Evolutionary conservation across 2,888 invertebrate species (phyloP).

Genomic region (Netelia melanura): DNA sequence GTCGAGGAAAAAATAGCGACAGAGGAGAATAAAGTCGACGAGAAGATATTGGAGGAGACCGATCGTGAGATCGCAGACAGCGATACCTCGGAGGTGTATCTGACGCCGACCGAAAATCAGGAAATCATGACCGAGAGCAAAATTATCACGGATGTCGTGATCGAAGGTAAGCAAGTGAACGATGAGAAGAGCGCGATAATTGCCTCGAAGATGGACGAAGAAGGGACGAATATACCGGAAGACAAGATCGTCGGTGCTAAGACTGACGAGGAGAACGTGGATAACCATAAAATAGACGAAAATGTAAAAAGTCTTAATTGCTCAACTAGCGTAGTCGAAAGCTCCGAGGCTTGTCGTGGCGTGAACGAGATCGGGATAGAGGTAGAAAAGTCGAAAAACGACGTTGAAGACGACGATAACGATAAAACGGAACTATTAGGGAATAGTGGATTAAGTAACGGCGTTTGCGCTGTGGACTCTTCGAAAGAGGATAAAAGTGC

Average conservation of each 20-base stretch:
- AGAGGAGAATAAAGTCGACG: constrained; percentile 38
- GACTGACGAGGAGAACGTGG: constrained; percentile 72
- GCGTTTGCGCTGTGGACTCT: constrained; percentile 75
- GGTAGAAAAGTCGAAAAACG: constrained; percentile 71
- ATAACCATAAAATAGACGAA: constrained; percentile 77
- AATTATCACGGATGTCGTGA: constrained; percentile 57
- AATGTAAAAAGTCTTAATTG: constrained; percentile 79
- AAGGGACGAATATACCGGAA: constrained; percentile 74
- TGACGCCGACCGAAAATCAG: constrained; percentile 88
- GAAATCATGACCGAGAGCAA: constrained; percentile 73
- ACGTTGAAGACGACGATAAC: constrained; percentile 70
- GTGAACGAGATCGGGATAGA: constrained; percentile 71
- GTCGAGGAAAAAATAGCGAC: constrained; percentile 35
- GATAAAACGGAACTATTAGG: constrained; percentile 73
- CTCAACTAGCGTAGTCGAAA: constrained; percentile 82
- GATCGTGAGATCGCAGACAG: constrained; percentile 84
- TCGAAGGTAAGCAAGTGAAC: constrained; percentile 65
- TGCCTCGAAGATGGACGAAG: constrained; percentile 79
- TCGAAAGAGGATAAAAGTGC: constrained; percentile 78
- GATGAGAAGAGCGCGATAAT: constrained; percentile 80
- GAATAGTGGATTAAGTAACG: constrained; percentile 84
- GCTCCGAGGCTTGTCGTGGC: constrained; percentile 69
- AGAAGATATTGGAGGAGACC: constrained; percentile 17
- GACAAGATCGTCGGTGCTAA: constrained; percentile 70
- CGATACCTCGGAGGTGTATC: constrained; percentile 89